Evolutionary conservation across 2,797 vertebrate species (phyloP).

Genomic region (Rhinoraja longicauda): DNA sequence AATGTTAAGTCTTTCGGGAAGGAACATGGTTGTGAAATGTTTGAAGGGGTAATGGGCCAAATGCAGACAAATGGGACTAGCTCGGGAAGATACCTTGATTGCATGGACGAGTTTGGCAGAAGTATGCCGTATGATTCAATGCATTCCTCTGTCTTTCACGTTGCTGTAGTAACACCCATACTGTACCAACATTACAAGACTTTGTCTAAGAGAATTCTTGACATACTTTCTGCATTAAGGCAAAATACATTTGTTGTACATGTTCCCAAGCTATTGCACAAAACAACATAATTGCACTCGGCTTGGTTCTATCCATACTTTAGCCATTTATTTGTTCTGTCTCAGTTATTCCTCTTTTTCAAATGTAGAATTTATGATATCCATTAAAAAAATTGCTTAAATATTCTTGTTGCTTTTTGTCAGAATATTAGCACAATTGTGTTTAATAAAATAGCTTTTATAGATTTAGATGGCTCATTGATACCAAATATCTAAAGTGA

Average conservation of each 20-base stretch:
- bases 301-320: neutral
- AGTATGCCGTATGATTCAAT: too few species aligned
- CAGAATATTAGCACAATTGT: neutral
- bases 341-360: neutral
- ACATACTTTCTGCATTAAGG: neutral
- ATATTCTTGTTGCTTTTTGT: neutral
- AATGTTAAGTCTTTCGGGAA: too few species aligned
- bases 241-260: neutral
- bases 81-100: too few species aligned
- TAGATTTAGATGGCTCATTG: too few species aligned
- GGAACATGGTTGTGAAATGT: too few species aligned
- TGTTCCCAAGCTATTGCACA: neutral
- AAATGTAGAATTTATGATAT: neutral
- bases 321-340: neutral
- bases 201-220: too few species aligned
- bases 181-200: neutral
- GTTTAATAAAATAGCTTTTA: neutral
- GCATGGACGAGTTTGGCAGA: too few species aligned
- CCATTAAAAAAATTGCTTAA: neutral
- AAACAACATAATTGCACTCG: neutral
- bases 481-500: neutral
- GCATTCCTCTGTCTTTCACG: too few species aligned
- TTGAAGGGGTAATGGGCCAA: too few species aligned
- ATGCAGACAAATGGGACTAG: too few species aligned
- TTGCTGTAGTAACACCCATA: neutral